A percentile compares a stretch with the other conserved stretches of the same genome.
Conservation (phyloP, 2,797 vertebrate genomes). For the Alfaro cultratus region DNA sequence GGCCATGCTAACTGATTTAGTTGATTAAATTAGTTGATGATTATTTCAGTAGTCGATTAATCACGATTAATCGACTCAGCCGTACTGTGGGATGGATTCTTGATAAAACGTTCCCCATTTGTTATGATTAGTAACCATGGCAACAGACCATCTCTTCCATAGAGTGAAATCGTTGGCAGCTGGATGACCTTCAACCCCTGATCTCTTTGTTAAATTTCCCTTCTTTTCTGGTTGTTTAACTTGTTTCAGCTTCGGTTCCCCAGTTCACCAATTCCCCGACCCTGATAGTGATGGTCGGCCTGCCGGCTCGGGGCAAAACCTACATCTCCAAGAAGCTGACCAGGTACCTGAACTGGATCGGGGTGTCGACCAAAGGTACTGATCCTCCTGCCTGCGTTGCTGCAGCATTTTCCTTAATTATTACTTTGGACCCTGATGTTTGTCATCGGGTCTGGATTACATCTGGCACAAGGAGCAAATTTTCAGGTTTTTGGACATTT, state of each 20-base stretch:
- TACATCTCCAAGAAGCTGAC: constrained; percentile 91
- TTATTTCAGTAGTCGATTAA: no score
- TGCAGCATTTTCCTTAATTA: neutral
- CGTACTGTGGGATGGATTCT: no score
- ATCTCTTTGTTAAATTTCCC: neutral
- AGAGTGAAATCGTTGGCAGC: neutral
- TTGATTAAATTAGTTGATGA: no score
- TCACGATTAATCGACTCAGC: no score
- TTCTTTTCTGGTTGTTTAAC: no score
- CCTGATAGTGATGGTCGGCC: constrained; percentile 93
- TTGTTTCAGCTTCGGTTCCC: constrained; percentile 85
- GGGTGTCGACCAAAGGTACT: constrained; percentile 67
- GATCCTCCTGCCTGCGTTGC: neutral
- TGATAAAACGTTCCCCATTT: no score
- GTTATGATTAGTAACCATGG: neutral
- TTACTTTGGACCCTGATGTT: neutral
- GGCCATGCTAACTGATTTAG: no score
- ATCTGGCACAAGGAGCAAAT: neutral
- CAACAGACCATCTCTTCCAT: neutral
- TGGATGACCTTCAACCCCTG: neutral
- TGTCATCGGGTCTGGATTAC: neutral
- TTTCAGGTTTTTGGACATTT: no score
- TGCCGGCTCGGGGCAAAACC: constrained; percentile 92
- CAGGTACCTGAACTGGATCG: constrained; percentile 75
- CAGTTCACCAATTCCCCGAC: constrained; percentile 95